Evolutionary conservation across 2,888 invertebrate genomes (phyloP), one percentile per base, ranked within the genome.

Genomic region (Anarsia innoxiella): DNA sequence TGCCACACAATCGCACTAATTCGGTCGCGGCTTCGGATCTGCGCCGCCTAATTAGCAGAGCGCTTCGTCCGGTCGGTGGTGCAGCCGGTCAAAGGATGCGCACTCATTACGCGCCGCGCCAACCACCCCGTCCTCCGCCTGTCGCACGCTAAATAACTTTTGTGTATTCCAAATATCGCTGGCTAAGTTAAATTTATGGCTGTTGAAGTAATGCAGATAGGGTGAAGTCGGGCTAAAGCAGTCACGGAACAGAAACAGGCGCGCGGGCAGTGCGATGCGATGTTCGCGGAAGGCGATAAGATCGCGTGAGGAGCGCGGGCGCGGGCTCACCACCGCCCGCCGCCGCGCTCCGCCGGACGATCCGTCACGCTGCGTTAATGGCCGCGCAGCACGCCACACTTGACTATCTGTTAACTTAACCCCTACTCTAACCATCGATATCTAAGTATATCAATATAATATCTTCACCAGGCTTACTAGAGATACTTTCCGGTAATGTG

Each of bases 291-390:
- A 79, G 74, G 73, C 71, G 84, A 82, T 80, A 80, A 73, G 65
- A 83, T 83, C 83, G 80, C 82, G 79, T 27, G 35, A 69, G 68
- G 70, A 65, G 58, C 64, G 66, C 65, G 66, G 61, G 60, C 16
- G 14, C 23, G 15, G 28, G 10, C 12, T 15, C 27, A 31, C 31
- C 40, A 45, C 39, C 36, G 29, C 30, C 9, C 31, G 15, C 31
- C 30, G 14, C 23, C 23, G 33, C 57, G 56, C 64, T 59, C 58
- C 53, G 62, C 66, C 54, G 76, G 78, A 73, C 75, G 66, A 78
- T 78, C 76, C 80, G 82, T 82, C 78, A 80, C 82, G 76, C 76
- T 80, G 84, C 78, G 80, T 83, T 84, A 84, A 84, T 83, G 75
- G 74, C 62, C 57, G 62, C 66, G 47, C 56, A 60, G 60, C 84